phyloP scores from a whole-genome alignment of 1,140 invertebrate species.

The Brachionus asplanchnoidis region DNA sequence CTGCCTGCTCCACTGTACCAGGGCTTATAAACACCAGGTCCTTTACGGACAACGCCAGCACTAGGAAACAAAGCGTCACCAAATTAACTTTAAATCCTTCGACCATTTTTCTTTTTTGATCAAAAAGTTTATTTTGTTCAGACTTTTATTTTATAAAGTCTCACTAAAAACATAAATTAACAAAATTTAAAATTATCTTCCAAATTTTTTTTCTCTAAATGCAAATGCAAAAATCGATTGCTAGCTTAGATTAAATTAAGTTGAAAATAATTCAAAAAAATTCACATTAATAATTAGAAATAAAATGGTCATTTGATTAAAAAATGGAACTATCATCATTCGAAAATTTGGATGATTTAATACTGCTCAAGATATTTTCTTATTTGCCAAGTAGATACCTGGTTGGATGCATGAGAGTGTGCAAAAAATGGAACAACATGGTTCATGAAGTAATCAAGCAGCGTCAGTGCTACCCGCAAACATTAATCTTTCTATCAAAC shows the following conservation, averaged over 20 bases:
- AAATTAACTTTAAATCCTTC: background rate
- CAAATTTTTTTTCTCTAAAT: background rate
- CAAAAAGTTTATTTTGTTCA: background rate
- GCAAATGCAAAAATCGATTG: background rate
- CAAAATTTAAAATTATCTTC: background rate
- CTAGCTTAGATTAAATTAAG: background rate
- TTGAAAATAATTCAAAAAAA: background rate
- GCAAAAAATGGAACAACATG: background rate
- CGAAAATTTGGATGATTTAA: background rate
- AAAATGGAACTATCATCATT: background rate
- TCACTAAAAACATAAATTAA: background rate
- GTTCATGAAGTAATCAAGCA: background rate
- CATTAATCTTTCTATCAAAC: background rate
- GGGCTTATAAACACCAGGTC: background rate
- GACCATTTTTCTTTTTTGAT: conserved; percentile 23
- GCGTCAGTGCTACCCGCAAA: background rate
- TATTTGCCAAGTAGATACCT: background rate
- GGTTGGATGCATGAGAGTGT: background rate
- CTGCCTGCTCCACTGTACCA: background rate
- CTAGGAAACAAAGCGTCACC: background rate
- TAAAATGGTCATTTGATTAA: background rate
- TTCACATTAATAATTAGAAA: background rate
- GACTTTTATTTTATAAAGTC: background rate
- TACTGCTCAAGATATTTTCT: background rate
- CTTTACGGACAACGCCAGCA: background rate